Base-by-base conservation (phyloP, 2,888 invertebrate genomes). In the Pheosia gnoma region DNA sequence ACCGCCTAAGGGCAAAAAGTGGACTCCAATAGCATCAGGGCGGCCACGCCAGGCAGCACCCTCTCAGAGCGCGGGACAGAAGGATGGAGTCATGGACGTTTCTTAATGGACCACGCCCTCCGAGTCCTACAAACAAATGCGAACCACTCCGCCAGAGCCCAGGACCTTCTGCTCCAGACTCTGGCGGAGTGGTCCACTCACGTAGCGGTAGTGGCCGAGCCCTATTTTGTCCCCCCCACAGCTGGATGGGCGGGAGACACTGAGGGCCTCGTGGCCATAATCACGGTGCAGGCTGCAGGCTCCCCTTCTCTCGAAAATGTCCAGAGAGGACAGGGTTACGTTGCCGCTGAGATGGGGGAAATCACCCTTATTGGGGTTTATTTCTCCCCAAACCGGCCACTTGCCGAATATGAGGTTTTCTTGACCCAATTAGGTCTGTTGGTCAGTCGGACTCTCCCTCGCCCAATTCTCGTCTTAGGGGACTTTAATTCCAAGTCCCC, bases 371-470 rank as follows among this genome's bases (percentile, higher is more conserved):
- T 72, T 0, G 72, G 70, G 0, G 62, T 59, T 0, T 72, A 73
- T 55, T 70, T 71, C 60, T 71, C 75, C n/a, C 75, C 75, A 0
- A 75, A 69, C n/a, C 54, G 63, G 2, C 47, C 54, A 0, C 53
- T 70, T 0, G 59, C 63, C 0, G 71, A 77, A 4, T 70, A 71
- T 7, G 72, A 71, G 55, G 39, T 3, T 3, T 65, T 63, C 4
- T 59, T 74, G 3, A 51, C 11, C 0, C 59, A 53, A 7, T 5
- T 75, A 0, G 61, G 55, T 10, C 36, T 63, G 0, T 9, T 61
- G 6, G 37, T 73, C 0, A 54, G 63, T 36, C 11, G 58, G 10
- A 10, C 53, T 59, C 11, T 52, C n/a, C 55, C 62, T 38, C 38
- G 51, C 10, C 60, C 59, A 9, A 58, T 58, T 7, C 8, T 59